These are phyloP conservation scores for Girardinus metallicus DNA, from an alignment of 2,797 vertebrate genomes.

Conservation along the genomic window DNA sequence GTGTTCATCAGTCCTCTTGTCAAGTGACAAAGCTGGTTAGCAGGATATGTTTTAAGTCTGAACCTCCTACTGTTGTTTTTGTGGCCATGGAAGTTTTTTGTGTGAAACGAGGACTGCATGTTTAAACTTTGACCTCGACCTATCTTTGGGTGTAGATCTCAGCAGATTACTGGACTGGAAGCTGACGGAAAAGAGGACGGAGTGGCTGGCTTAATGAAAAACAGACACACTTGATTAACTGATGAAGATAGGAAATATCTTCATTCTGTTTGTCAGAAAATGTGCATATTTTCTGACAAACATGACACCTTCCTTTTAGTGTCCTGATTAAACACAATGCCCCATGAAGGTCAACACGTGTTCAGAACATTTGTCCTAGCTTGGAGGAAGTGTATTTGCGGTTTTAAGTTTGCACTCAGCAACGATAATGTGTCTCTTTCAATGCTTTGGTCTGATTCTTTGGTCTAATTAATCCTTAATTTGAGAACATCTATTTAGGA, in stretches of 20 bases:
- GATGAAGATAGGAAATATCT: not conserved
- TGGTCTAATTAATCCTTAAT: not conserved
- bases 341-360: too few relatives aligned
- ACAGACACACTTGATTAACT: conserved; percentile 31
- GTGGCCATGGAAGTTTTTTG: conserved; percentile 15
- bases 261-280: too few relatives aligned
- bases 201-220: conserved; percentile 23
- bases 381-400: not conserved
- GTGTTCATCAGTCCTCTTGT: conserved; percentile 36
- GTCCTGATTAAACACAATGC: too few relatives aligned
- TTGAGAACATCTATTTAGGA: too few relatives aligned
- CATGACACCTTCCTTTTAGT: too few relatives aligned
- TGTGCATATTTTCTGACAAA: too few relatives aligned
- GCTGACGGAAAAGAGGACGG: conserved; percentile 10
- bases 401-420: not conserved
- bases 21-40: conserved; percentile 22
- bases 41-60: conserved; percentile 24
- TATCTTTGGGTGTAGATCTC: conserved; percentile 37
- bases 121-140: conserved; percentile 36
- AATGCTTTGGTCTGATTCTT: not conserved
- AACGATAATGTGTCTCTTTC: not conserved
- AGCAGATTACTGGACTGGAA: conserved; percentile 25
- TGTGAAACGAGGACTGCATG: conserved; percentile 35
- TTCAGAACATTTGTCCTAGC: not conserved
- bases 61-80: conserved; percentile 13